These are phyloP conservation scores for Dichetophora obliterata DNA, from an alignment of 2,888 invertebrate genomes.

Conservation along the genomic window DNA sequence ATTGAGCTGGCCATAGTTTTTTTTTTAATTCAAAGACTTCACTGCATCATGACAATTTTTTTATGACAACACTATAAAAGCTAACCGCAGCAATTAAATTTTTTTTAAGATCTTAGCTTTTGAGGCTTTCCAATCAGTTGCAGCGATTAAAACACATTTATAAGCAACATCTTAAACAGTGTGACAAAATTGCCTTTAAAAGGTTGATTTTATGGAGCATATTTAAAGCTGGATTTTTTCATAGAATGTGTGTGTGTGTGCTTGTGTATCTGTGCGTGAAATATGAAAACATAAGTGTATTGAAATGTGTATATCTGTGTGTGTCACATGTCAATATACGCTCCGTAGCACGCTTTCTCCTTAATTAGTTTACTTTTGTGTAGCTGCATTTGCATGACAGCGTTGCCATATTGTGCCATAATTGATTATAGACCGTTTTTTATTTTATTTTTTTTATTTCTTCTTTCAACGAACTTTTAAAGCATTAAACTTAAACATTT, in stretches of 20 bases:
- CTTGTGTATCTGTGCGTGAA: neutral
- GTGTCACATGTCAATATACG: slow-evolving; percentile 36
- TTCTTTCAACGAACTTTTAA: neutral
- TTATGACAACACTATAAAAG: no score
- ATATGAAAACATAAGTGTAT: neutral
- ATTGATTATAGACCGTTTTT: neutral
- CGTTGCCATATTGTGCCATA: slow-evolving; percentile 9
- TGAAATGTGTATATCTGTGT: slow-evolving; percentile 5
- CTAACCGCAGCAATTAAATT: no score
- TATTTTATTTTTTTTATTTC: neutral
- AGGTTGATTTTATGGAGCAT: neutral
- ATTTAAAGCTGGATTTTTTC: no score
- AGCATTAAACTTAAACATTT: neutral
- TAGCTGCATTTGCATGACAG: slow-evolving; percentile 22
- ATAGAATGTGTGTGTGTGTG: neutral
- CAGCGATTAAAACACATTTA: neutral
- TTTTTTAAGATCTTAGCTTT: neutral
- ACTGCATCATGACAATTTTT: neutral
- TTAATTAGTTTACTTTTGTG: slow-evolving; percentile 30
- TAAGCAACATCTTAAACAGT: neutral
- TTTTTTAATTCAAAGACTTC: no score
- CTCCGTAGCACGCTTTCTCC: slow-evolving; percentile 35
- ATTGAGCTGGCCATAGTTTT: no score
- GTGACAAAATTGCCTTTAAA: neutral
- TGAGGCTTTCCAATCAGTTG: neutral